Conservation (phyloP, 2,113 vertebrate species). For the Alces alces region DNA sequence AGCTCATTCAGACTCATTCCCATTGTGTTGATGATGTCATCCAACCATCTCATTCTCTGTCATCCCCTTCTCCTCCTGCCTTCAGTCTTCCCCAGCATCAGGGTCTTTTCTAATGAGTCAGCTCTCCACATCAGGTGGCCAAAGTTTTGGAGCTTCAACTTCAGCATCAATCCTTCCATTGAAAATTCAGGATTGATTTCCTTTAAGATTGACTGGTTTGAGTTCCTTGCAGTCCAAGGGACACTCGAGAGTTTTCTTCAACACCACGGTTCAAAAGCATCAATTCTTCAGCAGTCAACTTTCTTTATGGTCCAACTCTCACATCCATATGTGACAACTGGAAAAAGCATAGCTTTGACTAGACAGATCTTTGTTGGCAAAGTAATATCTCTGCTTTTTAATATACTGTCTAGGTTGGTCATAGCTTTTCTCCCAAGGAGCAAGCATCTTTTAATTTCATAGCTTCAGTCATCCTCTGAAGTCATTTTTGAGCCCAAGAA, state of each 20-base stretch:
- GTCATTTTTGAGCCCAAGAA: not conserved
- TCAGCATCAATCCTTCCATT: not conserved
- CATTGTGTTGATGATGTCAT: not conserved
- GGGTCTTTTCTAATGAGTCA: not conserved
- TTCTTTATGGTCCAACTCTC: not conserved
- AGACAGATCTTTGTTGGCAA: not conserved
- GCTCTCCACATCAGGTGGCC: not conserved
- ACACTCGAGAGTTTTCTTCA: not conserved
- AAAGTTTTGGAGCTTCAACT: not conserved
- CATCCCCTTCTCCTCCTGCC: not conserved
- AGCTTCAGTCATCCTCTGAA: not conserved
- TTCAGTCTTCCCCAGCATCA: not conserved
- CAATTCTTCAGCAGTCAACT: rapidly evolving
- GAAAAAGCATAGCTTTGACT: not conserved
- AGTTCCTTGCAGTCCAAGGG: not conserved
- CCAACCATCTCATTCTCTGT: not conserved
- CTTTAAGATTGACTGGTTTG: not conserved
- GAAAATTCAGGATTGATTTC: not conserved
- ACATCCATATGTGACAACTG: not conserved
- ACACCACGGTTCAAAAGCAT: not conserved
- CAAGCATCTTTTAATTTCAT: not conserved
- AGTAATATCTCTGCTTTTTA: not conserved
- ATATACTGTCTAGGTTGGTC: not conserved
- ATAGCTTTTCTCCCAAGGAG: not conserved
- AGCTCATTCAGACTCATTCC: not conserved